These are phyloP conservation scores for Syndactyla subalaris DNA, from an alignment of 2,797 vertebrate genomes.

Conservation along the genomic window DNA sequence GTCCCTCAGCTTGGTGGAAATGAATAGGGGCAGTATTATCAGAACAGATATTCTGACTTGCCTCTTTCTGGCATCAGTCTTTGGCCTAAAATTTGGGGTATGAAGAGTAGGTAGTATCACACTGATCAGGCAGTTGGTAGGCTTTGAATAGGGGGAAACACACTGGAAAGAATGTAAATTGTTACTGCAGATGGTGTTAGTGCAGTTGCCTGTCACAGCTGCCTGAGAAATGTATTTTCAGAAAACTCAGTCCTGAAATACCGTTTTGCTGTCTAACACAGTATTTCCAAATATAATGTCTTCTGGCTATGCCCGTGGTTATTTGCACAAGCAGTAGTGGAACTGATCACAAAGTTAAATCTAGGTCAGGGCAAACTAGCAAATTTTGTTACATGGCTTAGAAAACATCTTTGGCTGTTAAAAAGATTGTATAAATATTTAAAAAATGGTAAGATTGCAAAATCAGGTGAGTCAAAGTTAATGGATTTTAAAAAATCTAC, in stretches of 20 bases:
- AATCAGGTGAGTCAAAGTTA: not conserved
- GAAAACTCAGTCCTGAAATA: not conserved
- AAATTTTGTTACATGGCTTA: constrained; percentile 7
- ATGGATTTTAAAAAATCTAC: not conserved
- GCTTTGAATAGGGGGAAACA: not conserved
- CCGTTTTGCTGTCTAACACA: not conserved
- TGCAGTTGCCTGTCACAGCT: not conserved
- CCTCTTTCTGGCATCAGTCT: not conserved
- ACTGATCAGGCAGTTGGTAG: not conserved
- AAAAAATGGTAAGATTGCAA: not conserved
- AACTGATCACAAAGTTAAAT: constrained; percentile 2
- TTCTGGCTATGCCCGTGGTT: not conserved
- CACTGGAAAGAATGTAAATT: not conserved
- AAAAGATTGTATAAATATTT: not conserved
- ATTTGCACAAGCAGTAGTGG: not conserved
- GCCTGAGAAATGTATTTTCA: not conserved
- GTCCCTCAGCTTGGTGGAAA: not conserved
- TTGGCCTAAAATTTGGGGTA: not conserved
- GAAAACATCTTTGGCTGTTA: not conserved
- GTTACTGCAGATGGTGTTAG: not conserved
- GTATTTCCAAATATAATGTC: not conserved
- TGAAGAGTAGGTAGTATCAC: not conserved
- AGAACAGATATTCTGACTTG: not conserved
- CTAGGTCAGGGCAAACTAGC: not conserved
- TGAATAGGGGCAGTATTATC: not conserved